phyloP scores from a whole-genome alignment of 1,140 invertebrate genomes.

The Ruditapes philippinarum region DNA sequence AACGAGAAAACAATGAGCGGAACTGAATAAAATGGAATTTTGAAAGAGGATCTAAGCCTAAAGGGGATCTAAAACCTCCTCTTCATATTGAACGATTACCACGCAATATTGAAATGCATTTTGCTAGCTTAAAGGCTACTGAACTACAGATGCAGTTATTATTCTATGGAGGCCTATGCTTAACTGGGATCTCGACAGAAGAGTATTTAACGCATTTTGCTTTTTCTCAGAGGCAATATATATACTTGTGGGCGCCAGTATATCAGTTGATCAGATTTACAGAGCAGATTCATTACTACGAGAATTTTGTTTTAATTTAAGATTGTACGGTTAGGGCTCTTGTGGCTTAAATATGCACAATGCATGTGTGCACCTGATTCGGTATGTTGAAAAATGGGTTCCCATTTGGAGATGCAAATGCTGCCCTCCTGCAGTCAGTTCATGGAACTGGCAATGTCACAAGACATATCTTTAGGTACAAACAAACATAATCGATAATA shows the following conservation, averaged over 20 bases:
- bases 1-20: too few relatives aligned
- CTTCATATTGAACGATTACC: constrained; percentile 61
- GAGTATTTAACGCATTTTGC: constrained; percentile 56
- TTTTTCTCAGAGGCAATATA: constrained; percentile 58
- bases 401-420: constrained; percentile 68
- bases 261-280: constrained; percentile 12
- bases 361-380: constrained; percentile 40
- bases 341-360: constrained; percentile 69
- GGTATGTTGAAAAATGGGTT: constrained; percentile 63
- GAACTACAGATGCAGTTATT: constrained; percentile 63
- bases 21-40: too few relatives aligned
- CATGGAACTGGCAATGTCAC: constrained; percentile 68
- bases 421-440: constrained; percentile 61
- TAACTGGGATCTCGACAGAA: constrained; percentile 43
- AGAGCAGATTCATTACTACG: constrained; percentile 32
- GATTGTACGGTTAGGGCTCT: constrained; percentile 43
- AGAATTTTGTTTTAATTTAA: constrained; percentile 58
- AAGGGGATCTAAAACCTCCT: constrained; percentile 56
- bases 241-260: constrained; percentile 60
- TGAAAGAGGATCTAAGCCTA: too few relatives aligned
- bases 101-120: constrained; percentile 66
- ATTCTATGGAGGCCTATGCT: constrained; percentile 45
- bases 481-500: constrained; percentile 37
- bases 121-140: constrained; percentile 56
- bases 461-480: constrained; percentile 59